Conservation (phyloP, 2,888 invertebrate species). For the Callyntrura sp. region DNA sequence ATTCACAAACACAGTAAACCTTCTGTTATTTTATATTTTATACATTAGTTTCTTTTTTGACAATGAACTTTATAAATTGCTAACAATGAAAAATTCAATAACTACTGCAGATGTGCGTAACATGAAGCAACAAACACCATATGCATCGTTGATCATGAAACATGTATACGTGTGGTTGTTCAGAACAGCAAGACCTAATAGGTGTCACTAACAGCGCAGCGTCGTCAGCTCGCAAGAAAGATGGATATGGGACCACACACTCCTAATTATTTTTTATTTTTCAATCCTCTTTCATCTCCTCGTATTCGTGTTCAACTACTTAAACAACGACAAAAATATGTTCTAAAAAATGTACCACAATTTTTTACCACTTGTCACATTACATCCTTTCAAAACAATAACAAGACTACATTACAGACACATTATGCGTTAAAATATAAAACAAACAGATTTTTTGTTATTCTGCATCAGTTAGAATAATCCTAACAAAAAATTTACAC, state of each 20-base stretch:
- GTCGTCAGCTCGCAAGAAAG: too few species aligned
- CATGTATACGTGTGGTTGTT: too few species aligned
- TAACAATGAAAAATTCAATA: conserved; percentile 2
- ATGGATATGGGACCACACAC: too few species aligned
- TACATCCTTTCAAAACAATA: conserved; percentile 51
- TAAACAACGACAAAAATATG: conserved; percentile 11
- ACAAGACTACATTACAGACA: conserved; percentile 51
- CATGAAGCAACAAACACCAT: too few species aligned
- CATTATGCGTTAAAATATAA: conserved; percentile 50
- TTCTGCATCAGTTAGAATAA: conserved; percentile 17
- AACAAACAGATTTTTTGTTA: conserved; percentile 43
- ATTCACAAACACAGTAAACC: too few species aligned
- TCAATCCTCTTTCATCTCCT: conserved; percentile 21
- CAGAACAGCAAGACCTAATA: too few species aligned
- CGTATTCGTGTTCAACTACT: neutral
- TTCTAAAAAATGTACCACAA: conserved; percentile 24
- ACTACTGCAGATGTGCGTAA: too few species aligned
- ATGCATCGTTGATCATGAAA: too few species aligned
- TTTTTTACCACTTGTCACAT: conserved; percentile 60
- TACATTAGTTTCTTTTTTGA: neutral
- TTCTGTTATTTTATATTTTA: too few species aligned
- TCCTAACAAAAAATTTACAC: neutral
- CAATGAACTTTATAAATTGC: conserved; percentile 35
- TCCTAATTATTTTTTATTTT: conserved; percentile 23
- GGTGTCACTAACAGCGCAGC: too few species aligned